A percentile compares a stretch with the other conserved stretches of the same genome.
These are phyloP conservation scores for Drosophila anceps DNA, from an alignment of 2,888 invertebrate species.

Conservation along the genomic window DNA sequence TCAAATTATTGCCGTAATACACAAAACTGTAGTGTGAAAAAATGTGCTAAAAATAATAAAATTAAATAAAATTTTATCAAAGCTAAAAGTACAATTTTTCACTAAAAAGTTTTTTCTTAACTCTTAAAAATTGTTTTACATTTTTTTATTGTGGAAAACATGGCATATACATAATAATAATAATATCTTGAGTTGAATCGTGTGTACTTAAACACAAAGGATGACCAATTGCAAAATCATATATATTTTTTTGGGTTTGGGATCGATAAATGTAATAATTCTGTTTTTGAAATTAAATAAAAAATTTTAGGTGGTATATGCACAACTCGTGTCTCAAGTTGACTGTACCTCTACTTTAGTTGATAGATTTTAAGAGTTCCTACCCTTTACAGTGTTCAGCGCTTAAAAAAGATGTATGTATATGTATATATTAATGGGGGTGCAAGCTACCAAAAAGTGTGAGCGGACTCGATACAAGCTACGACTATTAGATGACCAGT, in stretches of 20 bases:
- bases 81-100: neutral
- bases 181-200: too few species aligned
- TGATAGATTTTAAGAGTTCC: neutral
- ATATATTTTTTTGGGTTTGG: too few species aligned
- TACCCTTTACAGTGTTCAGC: neutral
- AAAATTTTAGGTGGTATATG: neutral
- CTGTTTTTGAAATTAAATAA: neutral
- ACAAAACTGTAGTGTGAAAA: neutral
- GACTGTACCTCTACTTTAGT: neutral
- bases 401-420: neutral
- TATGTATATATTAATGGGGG: slow-evolving; percentile 6
- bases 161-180: too few species aligned
- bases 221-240: too few species aligned
- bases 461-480: neutral
- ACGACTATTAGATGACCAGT: neutral
- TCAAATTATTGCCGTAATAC: neutral
- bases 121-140: too few species aligned
- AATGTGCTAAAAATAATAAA: neutral
- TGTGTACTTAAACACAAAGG: too few species aligned
- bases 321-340: neutral
- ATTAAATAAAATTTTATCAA: neutral
- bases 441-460: slow-evolving; percentile 19
- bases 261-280: too few species aligned
- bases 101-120: neutral
- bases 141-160: too few species aligned